A percentile compares a stretch with the other conserved stretches of the same genome.
Evolutionary conservation across 2,888 invertebrate species (phyloP).

Genomic region (Euplagia quadripunctaria): DNA sequence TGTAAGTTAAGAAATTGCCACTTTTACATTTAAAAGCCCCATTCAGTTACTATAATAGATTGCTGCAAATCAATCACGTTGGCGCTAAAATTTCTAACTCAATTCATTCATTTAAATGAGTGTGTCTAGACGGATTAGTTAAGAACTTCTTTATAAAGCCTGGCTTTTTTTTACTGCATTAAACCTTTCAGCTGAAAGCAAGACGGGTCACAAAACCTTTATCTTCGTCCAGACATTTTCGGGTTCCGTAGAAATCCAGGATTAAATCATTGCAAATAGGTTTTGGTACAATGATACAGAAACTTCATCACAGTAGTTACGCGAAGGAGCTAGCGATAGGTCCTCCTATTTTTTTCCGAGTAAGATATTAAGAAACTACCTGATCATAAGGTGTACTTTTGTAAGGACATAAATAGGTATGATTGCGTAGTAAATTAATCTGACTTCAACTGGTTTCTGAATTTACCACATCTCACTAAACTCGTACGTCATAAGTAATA

Average conservation of each 20-base stretch:
- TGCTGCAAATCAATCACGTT: neutral
- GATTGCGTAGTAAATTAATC: no score
- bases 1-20: neutral
- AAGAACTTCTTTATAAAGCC: neutral
- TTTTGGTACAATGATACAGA: no score
- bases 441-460: no score
- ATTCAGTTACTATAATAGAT: neutral
- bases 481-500: no score
- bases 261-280: no score
- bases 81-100: neutral
- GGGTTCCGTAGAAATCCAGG: neutral
- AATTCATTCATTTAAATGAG: neutral
- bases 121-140: constrained; percentile 16
- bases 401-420: no score
- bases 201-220: neutral
- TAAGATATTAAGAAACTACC: no score
- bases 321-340: no score
- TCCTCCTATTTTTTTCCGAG: no score
- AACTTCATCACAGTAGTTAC: no score
- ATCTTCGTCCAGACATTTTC: neutral
- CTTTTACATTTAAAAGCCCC: neutral
- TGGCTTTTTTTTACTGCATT: neutral
- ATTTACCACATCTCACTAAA: no score
- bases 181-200: constrained; percentile 7
- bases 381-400: no score